Evolutionary conservation across 2,797 vertebrate genomes (phyloP), one percentile per base, ranked within the genome.

Genomic region (Cichlasoma orientale): DNA sequence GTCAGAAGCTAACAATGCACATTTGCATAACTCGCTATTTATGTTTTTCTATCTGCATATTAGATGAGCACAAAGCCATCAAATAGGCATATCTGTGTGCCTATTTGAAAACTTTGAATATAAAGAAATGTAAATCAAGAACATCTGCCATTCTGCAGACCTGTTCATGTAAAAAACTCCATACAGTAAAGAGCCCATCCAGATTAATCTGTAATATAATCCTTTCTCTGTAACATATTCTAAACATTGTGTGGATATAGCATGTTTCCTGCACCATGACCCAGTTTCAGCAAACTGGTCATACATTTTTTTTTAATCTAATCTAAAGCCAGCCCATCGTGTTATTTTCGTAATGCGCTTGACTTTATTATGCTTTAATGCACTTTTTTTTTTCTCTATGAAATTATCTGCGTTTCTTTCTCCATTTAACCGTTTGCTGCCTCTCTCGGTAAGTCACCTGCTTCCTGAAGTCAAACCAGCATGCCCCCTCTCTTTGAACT

Each of bases 1-100:
- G 75, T 85, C 84, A 79, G 52, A 31, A 75, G 75, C 70, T 74
- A 70, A 80, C 59, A 36, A 73, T 74, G 18, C 3, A 55, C 33
- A 83, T 83, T 83, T 73, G 54, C 80, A 80, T 80, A 77, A 80
- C 69, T 82, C 52, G 57, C 50, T 77, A 77, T 80, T 82, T 76
- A 75, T 79, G 72, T 19, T 83, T 58, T 56, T 31, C 68, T 47
- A 54, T 80, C 57, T 83, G 83, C 75, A 83, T 83, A 70, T 41
- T 72, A 50, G 29, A 72, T 77, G 59, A 86, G 63, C 59, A 36
- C 55, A 56, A 72, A 75, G 41, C 14, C 41, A 23, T 71, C 71
- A 52, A 31, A 10, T 25, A 27, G 55, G 41, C 38, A 13, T 52
- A 63, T 77, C 74, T 59, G 31, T 36, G 68, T 31, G 5, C 21